Evolutionary conservation across 1,140 invertebrate genomes (phyloP).

Genomic region (Batillaria attramentaria): DNA sequence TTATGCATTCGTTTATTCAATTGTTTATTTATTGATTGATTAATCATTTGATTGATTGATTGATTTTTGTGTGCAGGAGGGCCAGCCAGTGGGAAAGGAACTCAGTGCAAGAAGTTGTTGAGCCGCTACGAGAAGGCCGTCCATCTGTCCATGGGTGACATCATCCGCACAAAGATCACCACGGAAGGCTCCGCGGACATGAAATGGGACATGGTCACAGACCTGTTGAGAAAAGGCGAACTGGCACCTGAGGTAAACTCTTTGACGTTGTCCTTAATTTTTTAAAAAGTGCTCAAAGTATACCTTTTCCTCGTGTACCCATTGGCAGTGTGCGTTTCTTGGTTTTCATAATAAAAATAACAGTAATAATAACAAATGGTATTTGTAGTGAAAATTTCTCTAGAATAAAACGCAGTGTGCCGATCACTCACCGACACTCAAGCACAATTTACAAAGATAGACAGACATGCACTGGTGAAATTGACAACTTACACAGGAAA

Average conservation of each 20-base stretch:
- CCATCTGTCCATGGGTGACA: slow-evolving; percentile 67
- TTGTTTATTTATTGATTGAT: background rate
- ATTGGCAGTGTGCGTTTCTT: too few relatives aligned
- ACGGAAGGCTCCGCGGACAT: slow-evolving; percentile 57
- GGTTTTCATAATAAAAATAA: too few relatives aligned
- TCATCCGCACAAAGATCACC: slow-evolving; percentile 58
- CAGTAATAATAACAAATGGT: too few relatives aligned
- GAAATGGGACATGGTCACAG: slow-evolving; percentile 64
- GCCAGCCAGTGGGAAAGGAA: slow-evolving; percentile 67
- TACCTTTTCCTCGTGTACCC: too few relatives aligned
- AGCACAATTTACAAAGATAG: too few relatives aligned
- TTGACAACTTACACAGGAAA: too few relatives aligned
- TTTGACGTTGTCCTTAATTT: background rate
- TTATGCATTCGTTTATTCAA: too few relatives aligned
- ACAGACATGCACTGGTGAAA: too few relatives aligned
- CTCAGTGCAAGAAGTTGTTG: slow-evolving; percentile 56
- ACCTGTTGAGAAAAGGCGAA: slow-evolving; percentile 61
- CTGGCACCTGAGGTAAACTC: slow-evolving; percentile 59
- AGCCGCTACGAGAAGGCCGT: slow-evolving; percentile 55
- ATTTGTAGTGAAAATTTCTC: too few relatives aligned
- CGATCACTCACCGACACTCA: too few relatives aligned
- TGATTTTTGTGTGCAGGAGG: slow-evolving; percentile 61
- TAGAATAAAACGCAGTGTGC: too few relatives aligned
- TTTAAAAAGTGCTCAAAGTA: background rate
- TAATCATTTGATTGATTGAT: too few relatives aligned